Conservation (phyloP, 2,113 vertebrate species). For the Oreotrochilus melanogaster region DNA sequence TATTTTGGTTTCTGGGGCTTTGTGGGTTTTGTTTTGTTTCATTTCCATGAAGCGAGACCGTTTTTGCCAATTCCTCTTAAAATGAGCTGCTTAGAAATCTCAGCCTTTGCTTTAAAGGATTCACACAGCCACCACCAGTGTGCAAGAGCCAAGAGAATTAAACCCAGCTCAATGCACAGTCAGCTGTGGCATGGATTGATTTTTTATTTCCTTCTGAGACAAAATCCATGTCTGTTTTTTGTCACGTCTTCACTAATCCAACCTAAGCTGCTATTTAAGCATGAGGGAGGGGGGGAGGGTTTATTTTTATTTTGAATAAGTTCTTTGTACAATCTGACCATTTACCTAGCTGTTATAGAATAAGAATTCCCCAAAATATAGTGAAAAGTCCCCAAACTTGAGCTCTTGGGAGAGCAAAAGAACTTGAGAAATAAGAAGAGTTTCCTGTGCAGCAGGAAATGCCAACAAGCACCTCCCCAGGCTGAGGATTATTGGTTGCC, state of each 20-base stretch:
- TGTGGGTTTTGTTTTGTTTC: not conserved
- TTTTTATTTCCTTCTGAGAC: constrained; percentile 41
- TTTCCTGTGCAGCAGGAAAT: constrained; percentile 60
- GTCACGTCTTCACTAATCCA: not conserved
- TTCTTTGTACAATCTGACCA: constrained; percentile 35
- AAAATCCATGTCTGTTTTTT: constrained; percentile 42
- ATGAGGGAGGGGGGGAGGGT: too few relatives aligned
- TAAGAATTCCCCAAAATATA: not conserved
- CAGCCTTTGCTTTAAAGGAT: not conserved
- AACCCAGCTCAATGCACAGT: not conserved
- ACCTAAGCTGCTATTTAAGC: not conserved
- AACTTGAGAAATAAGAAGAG: constrained; percentile 12
- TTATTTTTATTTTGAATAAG: constrained; percentile 33
- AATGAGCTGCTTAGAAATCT: not conserved
- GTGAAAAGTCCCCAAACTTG: not conserved
- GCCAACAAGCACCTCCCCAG: constrained; percentile 3
- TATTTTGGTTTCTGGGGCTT: not conserved
- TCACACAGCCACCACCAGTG: not conserved
- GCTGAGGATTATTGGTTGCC: not conserved
- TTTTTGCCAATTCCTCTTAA: not conserved
- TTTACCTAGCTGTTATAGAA: not conserved
- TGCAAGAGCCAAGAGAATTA: not conserved
- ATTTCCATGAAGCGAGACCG: not conserved
- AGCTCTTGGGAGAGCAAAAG: constrained; percentile 36
- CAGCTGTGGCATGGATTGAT: not conserved